Percentiles rank a stretch among this genome's conserved stretches.
Conservation (phyloP, 1,140 invertebrate species). For the Gryon sp. region DNA sequence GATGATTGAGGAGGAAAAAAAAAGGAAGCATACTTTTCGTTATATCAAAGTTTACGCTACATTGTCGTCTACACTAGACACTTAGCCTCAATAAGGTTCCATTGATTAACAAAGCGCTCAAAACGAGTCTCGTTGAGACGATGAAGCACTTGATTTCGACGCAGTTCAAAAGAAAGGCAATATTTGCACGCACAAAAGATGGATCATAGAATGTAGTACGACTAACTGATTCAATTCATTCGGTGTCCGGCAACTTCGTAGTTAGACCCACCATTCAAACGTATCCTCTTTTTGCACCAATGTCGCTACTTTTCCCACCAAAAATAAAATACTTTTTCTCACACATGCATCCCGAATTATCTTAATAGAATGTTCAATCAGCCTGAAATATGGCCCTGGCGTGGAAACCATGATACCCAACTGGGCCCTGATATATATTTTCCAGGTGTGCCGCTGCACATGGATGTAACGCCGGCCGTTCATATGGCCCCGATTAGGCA, state of each 20-base stretch:
- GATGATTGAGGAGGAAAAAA: constrained; percentile 15
- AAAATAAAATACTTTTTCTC: constrained; percentile 1
- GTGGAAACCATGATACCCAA: no score
- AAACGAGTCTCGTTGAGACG: constrained; percentile 72
- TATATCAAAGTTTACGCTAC: constrained; percentile 46
- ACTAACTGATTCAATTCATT: constrained; percentile 77
- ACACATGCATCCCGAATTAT: neutral
- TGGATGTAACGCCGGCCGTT: no score
- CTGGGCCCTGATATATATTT: no score
- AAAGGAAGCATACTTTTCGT: constrained; percentile 54
- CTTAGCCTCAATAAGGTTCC: constrained; percentile 72
- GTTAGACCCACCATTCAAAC: constrained; percentile 38
- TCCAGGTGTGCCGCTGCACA: no score
- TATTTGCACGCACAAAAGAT: constrained; percentile 78
- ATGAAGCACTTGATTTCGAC: constrained; percentile 74
- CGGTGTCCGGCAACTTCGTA: constrained; percentile 72
- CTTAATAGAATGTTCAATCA: constrained; percentile 9
- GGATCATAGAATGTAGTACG: constrained; percentile 77
- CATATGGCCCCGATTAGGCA: no score
- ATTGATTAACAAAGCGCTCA: constrained; percentile 75
- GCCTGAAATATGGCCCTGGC: no score
- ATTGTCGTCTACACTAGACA: constrained; percentile 75
- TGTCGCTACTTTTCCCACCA: constrained; percentile 12
- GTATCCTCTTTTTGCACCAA: constrained; percentile 30
- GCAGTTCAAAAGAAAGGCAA: constrained; percentile 72